Evolutionary conservation across 2,113 vertebrate species (phyloP), one percentile per base, ranked within the genome.

Genomic region (Heptranchias perlo): DNA sequence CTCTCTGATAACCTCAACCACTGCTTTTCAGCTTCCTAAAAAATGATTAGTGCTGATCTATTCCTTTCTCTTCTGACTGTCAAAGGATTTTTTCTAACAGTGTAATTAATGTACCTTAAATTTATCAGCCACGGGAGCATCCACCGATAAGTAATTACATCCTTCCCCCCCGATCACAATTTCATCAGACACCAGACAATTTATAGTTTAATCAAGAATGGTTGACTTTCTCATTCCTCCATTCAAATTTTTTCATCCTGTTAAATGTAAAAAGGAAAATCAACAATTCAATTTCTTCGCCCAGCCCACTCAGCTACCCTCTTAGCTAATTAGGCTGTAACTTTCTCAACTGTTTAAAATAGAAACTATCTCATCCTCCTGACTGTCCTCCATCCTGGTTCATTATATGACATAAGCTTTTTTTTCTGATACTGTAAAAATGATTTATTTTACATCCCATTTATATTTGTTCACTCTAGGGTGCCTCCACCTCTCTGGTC

Each of bases 161-260:
- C 61, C 89, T 62, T 61, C 31, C 58, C 35, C 58, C 58, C 5
- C 1, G 61, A 39, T 93, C 89, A 58, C 87, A 62, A 62, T 93
- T 93, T 93, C 89, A 64, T 93, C 58, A 64, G 16, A 21, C 58
- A 39, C n/a, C 62, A 39, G n/a, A 21, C 89, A 93, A 93, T 13
- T 62, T 62, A 93, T 5, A 93, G 64, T 93, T 93, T 64, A 62
- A 93, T 93, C 89, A 93, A 92, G 54, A 92, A n/a, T 94, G n/a
- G 93, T 65, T 94, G 61, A 47, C 64, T 16, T 69, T 95, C 39
- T 69, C 65, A 47, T 65, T 94, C 6, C 61, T 95, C 14, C 94
- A 69, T 52, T 95, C 62, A 95, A 1, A 31, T 8, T 52, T 73
- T 73, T 95, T 35, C 61, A 64, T 94, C 62, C 23, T 28, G 49